Conservation (phyloP, 1,140 invertebrate species). For the Bombus balteatus region DNA sequence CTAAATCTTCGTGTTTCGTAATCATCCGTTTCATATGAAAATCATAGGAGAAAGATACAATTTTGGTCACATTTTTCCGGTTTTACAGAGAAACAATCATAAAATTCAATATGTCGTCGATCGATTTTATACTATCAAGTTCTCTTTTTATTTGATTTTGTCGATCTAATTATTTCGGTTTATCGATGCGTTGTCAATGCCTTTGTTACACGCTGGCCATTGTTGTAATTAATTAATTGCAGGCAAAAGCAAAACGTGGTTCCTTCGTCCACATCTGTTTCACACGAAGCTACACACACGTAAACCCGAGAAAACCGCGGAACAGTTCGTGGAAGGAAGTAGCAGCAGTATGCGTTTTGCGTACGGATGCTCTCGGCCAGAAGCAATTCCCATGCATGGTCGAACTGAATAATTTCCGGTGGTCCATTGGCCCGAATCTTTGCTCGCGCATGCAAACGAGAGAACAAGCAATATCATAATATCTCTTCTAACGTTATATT, state of each 20-base stretch:
- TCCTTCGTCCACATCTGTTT: not conserved
- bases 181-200: not conserved
- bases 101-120: too few species aligned
- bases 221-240: constrained; percentile 17
- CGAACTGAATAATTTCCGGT: constrained; percentile 67
- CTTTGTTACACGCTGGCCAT: not conserved
- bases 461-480: not conserved
- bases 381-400: constrained; percentile 66
- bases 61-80: too few species aligned
- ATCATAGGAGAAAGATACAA: too few species aligned
- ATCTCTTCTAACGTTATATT: not conserved
- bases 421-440: constrained; percentile 26
- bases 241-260: not conserved
- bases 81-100: too few species aligned
- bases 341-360: constrained; percentile 39
- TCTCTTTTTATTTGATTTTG: not conserved
- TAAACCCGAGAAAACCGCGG: constrained; percentile 18
- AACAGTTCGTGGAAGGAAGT: constrained; percentile 24
- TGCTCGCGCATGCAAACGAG: constrained; percentile 44
- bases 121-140: too few species aligned
- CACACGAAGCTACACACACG: not conserved
- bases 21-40: too few species aligned
- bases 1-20: too few species aligned
- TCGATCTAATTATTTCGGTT: not conserved
- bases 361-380: constrained; percentile 38